Evolutionary conservation across 30 jellyfish, hydroid and myxozoan species (phyloP), one percentile per base, ranked within the genome.

Genomic region (Aurelia aurita complex sp. Pacific): DNA sequence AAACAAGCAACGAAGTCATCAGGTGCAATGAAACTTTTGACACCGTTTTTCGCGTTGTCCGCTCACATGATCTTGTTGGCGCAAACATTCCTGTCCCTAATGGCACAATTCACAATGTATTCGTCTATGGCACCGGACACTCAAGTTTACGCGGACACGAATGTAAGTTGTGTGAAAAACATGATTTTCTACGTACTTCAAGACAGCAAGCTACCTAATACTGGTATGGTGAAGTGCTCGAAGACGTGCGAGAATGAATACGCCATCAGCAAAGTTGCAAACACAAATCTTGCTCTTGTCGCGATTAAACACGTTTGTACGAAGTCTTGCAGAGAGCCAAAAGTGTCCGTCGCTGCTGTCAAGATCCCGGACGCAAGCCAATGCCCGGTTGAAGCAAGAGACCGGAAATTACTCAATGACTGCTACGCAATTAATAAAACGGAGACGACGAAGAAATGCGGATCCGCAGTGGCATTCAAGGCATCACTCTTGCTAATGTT

Each of bases 231-330:
- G 2, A 46, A 64, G n/a, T 88, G 96, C 74, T 38, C 76, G 57
- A 79, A 79, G 72, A 42, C 80, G 2, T 88, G 96, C 79, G 12
- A 46, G 8, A 60, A 81, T 23, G 57, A 23, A 11, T 88, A 38
- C 57, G 76, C 89, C 7, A 46, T 88, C 50, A 88, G 91, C 80
- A 72, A 72, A 64, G 83, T 88, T 3, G 59, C 81, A 17, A 71
- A 88, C 32, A 88, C 96, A 38, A 88, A 88, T 71, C 88, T 88
- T 42, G 87, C 87, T 17, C 23, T 88, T n/a, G 83, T 85, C 46
- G 81, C 65, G 7, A 50, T 42, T 17, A 29, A 63, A 10, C 55
- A 67, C 29, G 64, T 8, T 23, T 85, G 94, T 65, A 82, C 81
- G 3, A 51, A 65, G 53, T 38, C 64, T n/a, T 85, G 94, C 80